Evolutionary conservation across 2,797 vertebrate species (phyloP), one percentile per base, ranked within the genome.

Genomic region (Sebastes matsubarae): DNA sequence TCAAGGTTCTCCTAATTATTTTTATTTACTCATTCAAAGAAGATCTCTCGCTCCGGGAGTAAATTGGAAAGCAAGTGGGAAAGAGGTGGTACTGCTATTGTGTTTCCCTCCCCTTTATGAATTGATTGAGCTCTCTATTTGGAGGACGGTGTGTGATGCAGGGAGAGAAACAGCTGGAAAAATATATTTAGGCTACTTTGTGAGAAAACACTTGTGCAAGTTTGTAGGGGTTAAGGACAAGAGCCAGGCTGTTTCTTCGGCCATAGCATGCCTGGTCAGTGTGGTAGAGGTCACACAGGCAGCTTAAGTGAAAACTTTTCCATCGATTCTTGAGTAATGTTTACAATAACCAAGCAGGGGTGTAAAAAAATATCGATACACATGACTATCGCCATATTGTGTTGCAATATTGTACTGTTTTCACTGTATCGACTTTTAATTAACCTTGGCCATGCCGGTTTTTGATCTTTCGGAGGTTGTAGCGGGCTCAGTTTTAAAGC

Each of bases 1-100:
- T 85, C 79, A 87, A 82, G 80, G 82, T 86, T 74, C 69, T 60
- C 68, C 77, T 69, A 75, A 75, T 85, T 76, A 72, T 79, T 86
- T 61, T 80, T 87, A 81, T 86, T 89, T 83, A 82, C 87, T 77
- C 52, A 85, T 80, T 88, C 78, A 83, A 79, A 87, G 78, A 77
- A 77, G 55, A 81, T 82, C 75, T 79, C 57, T 79, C 42, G 32
- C 73, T 83, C 57, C 16, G 77, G 69, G 85, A 75, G 75, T 74
- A 68, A 86, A 87, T 86, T 85, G 80, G 72, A 75, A 83, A 76
- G 70, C 14, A 68, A 78, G 72, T 34, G 52, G 30, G 29, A 59
- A 82, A 80, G 78, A 81, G 68, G 60, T 63, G 70, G 64, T 11
- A 22, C 60, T 55, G 63, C 61, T 63, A 57, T 72, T 67, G 18